Conservation (phyloP, 1,140 invertebrate species). For the Megalonaias nervosa region DNA sequence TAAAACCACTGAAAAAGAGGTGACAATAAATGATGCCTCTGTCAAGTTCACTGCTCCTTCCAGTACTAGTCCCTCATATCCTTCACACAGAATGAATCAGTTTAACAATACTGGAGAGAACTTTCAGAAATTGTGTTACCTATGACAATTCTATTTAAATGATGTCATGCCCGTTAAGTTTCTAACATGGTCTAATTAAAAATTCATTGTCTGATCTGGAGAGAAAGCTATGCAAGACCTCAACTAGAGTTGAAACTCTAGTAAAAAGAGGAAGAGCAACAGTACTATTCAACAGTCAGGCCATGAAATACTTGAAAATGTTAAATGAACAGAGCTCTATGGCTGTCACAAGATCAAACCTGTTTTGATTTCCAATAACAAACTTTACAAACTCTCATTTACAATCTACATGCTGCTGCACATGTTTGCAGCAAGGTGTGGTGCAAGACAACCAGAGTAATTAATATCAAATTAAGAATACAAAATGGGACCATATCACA, state of each 20-base stretch:
- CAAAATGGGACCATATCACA: conserved; percentile 38
- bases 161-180: no score
- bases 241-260: conserved; percentile 25
- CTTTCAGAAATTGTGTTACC: no score
- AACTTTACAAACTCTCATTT: conserved; percentile 5
- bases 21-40: no score
- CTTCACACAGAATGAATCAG: no score
- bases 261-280: conserved; percentile 31
- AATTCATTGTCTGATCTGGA: conserved; percentile 22
- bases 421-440: conserved; percentile 13
- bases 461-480: conserved; percentile 58
- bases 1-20: no score
- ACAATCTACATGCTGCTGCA: conserved; percentile 22
- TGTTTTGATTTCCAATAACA: conserved; percentile 31
- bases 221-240: not conserved
- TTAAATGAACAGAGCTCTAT: conserved; percentile 1
- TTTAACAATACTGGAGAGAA: no score
- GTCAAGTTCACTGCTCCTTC: no score
- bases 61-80: no score
- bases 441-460: conserved; percentile 23
- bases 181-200: not conserved
- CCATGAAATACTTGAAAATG: conserved; percentile 3
- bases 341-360: conserved; percentile 17
- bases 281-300: conserved; percentile 7
- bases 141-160: no score